These are phyloP conservation scores for Acronicta leporina DNA, from an alignment of 2,888 invertebrate species.

Conservation along the genomic window DNA sequence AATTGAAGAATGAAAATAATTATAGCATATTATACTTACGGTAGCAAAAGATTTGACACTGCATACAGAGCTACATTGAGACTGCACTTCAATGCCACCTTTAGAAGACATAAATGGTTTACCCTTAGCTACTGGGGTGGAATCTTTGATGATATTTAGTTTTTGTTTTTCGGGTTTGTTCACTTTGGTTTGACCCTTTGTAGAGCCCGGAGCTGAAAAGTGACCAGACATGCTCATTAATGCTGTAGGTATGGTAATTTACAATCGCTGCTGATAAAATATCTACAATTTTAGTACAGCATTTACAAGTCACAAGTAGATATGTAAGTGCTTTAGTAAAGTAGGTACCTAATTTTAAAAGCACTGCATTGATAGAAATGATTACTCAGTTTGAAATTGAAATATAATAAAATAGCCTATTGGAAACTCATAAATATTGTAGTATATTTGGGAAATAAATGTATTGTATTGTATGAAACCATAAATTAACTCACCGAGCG, in stretches of 20 bases:
- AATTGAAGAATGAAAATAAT: background rate
- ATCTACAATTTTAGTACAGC: no score
- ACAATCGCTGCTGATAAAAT: no score
- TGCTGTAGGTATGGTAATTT: no score
- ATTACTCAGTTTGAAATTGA: no score
- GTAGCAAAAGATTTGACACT: slow-evolving; percentile 80
- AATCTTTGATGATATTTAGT: slow-evolving; percentile 48
- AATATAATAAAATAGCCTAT: no score
- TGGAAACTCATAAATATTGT: no score
- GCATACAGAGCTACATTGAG: slow-evolving; percentile 75
- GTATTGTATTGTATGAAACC: no score
- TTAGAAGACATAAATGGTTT: slow-evolving; percentile 56
- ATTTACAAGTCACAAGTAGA: no score
- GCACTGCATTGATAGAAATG: no score
- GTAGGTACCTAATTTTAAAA: no score
- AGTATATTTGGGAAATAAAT: no score
- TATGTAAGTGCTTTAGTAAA: no score
- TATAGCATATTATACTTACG: slow-evolving; percentile 66
- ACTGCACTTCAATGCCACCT: slow-evolving; percentile 68
- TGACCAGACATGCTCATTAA: background rate
- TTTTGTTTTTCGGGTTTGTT: slow-evolving; percentile 66
- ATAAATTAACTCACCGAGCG: slow-evolving; percentile 71
- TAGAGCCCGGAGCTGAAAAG: slow-evolving; percentile 55
- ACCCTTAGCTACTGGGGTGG: slow-evolving; percentile 45
- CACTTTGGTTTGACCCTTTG: slow-evolving; percentile 64